Base-by-base conservation (phyloP, 1,140 invertebrate genomes). In the Eumeta japonica region DNA sequence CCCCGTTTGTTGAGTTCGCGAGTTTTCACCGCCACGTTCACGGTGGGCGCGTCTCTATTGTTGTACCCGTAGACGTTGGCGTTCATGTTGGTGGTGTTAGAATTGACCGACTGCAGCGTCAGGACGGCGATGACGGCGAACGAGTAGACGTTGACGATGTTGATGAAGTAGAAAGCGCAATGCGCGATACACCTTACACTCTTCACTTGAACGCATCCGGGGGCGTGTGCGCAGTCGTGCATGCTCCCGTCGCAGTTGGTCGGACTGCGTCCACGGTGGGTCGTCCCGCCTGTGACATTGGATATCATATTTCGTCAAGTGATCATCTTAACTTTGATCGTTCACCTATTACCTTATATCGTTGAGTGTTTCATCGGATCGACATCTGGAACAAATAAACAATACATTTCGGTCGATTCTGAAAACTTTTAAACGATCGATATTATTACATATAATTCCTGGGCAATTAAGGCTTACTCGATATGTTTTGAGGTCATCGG, bases 71-170 rank as follows among this genome's bases (percentile, higher is more conserved):
- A 5, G 7, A 14, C 28, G n/a, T n/a, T n/a, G n/a, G n/a, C 13
- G 41, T 65, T 71, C 62, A 70, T 70, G 39, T 67, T 70, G 35
- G 66, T 64, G 13, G 70, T 71, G 27, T 74, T 66, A 3, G 70
- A 70, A 40, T 74, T 74, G 37, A 63, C 66, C 9, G 50, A 42
- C 49, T 59, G 47, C 15, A 68, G 19, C 16, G 58, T 58, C 46
- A 70, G 35, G 51, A 48, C 56, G 45, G 55, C 50, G 39, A 62
- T 50, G 33, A 64, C 35, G 16, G 62, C 27, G 33, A 62, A 52
- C 11, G 44, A 54, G 45, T 58, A 62, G 12, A 61, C 41, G 54
- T 70, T 68, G 41, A 60, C 53, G 45, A 36, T 41, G 7, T 50
- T 42, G 41, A 52, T 14, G 52, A 44, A 58, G 49, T 50, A 35